These are phyloP conservation scores for Pagetopsis macropterus DNA, from an alignment of 2,797 vertebrate genomes.

Conservation along the genomic window DNA sequence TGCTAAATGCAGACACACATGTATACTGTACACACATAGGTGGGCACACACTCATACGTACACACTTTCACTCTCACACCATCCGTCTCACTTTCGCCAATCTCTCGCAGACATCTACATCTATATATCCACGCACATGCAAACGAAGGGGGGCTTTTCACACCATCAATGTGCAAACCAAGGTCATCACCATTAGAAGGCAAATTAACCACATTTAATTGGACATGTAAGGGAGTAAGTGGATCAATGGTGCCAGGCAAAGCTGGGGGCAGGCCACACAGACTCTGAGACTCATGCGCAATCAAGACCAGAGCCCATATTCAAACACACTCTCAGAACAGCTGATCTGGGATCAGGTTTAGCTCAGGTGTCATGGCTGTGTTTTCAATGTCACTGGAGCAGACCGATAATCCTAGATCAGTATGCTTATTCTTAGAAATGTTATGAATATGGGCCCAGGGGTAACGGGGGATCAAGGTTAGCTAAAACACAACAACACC, in stretches of 20 bases:
- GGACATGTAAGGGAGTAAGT: slow-evolving; percentile 76
- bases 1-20: slow-evolving; percentile 86
- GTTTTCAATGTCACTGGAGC: slow-evolving; percentile 47
- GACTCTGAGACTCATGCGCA: slow-evolving; percentile 64
- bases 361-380: slow-evolving; percentile 51
- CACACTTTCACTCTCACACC: slow-evolving; percentile 24
- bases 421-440: slow-evolving; percentile 67
- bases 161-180: slow-evolving; percentile 88
- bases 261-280: slow-evolving; percentile 64
- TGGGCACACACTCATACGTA: slow-evolving; percentile 21
- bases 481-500: slow-evolving; percentile 64
- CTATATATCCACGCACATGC: slow-evolving; percentile 78
- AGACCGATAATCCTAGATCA: slow-evolving; percentile 67
- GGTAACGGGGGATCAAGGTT: slow-evolving; percentile 45
- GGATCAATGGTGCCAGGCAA: slow-evolving; percentile 68
- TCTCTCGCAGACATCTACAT: slow-evolving; percentile 65
- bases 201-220: slow-evolving; percentile 75
- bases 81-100: slow-evolving; percentile 38
- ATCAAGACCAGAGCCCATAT: slow-evolving; percentile 69
- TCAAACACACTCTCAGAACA: slow-evolving; percentile 66
- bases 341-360: slow-evolving; percentile 70
- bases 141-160: slow-evolving; percentile 79
- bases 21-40: slow-evolving; percentile 60
- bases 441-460: slow-evolving; percentile 68
- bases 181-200: slow-evolving; percentile 75